Base-by-base conservation (phyloP, 1,140 invertebrate genomes). In the Telenomus remus region DNA sequence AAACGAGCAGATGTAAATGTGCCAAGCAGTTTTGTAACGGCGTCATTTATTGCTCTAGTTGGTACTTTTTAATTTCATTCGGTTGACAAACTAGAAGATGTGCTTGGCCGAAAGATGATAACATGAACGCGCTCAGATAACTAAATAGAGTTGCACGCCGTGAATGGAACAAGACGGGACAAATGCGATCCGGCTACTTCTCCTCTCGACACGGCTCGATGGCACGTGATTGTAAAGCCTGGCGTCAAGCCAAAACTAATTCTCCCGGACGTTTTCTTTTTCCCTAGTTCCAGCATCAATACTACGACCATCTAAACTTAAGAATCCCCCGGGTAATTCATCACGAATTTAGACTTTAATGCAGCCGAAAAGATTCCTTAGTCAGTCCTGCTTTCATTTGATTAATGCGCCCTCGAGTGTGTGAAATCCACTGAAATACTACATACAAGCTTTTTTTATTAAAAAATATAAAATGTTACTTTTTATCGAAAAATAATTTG, bases 161-260 rank as follows among this genome's bases (percentile, higher is more conserved):
- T 37, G 61, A 72, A 64, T 65, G 53, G 59, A 60, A 76, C 63
- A 61, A 69, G 69, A 55, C 49, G 59, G 61, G 74, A 71, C 57
- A 76, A 70, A 63, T 54, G 66, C 61, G 72, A 76, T 76, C 72
- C 47, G 39, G 65, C 50, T 60, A 73, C 72, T 75, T 73, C 64
- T 61, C 47, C 51, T 65, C 50, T 60, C 44, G 13, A 12, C 55
- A 48, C 34, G 77, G 57, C 19, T 69, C 61, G 61, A 72, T 70
- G 72, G 69, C 73, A 72, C 79, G 79, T 61, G 76, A 79, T 75
- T 59, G 65, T 57, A 70, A 76, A 76, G 53, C 70, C 61, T 80
- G 79, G 79, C 79, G 54, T 48, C 8, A 14, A n/a, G 76, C 79
- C 79, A 80, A 80, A 80, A 79, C 74, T 79, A 80, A 79, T 80